phyloP scores from a whole-genome alignment of 2,113 vertebrate species.

The Anarhynchus alexandrinus region DNA sequence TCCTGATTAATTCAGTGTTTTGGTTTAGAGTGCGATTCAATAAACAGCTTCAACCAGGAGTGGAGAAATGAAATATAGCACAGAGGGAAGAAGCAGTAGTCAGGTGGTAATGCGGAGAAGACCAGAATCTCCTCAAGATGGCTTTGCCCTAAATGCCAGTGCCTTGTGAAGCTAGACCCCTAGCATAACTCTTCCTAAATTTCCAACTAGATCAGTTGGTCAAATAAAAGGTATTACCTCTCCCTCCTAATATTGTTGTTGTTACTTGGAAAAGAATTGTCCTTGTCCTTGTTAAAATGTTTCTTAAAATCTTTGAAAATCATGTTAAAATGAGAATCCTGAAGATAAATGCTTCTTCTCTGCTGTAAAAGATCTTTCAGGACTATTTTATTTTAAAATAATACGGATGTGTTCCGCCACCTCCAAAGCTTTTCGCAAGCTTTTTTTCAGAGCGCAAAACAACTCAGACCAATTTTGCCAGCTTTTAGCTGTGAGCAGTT shows the following conservation, averaged over 20 bases:
- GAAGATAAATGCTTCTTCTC: not conserved
- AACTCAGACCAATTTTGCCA: not conserved
- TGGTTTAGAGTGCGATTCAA: not conserved
- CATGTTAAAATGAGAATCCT: not conserved
- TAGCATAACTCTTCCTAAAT: not conserved
- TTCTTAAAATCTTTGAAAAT: not conserved
- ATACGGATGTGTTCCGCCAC: not conserved
- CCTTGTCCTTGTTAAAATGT: not conserved
- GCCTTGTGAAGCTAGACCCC: not conserved
- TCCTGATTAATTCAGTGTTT: not conserved
- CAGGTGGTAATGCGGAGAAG: not conserved
- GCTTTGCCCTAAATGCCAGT: not conserved
- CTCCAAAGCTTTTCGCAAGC: not conserved
- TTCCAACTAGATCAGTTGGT: not conserved
- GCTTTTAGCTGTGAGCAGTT: not conserved
- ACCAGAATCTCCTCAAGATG: not conserved
- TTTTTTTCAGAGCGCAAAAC: not conserved
- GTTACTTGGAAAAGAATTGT: not conserved
- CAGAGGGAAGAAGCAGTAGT: not conserved
- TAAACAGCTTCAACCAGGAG: not conserved
- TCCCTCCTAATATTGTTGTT: not conserved
- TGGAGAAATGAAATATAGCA: not conserved
- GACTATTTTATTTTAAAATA: not conserved
- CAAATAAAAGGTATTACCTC: not conserved
- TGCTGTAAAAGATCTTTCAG: not conserved